These are phyloP conservation scores for Vidua chalybeata DNA, from an alignment of 2,113 vertebrate genomes.

Conservation along the genomic window DNA sequence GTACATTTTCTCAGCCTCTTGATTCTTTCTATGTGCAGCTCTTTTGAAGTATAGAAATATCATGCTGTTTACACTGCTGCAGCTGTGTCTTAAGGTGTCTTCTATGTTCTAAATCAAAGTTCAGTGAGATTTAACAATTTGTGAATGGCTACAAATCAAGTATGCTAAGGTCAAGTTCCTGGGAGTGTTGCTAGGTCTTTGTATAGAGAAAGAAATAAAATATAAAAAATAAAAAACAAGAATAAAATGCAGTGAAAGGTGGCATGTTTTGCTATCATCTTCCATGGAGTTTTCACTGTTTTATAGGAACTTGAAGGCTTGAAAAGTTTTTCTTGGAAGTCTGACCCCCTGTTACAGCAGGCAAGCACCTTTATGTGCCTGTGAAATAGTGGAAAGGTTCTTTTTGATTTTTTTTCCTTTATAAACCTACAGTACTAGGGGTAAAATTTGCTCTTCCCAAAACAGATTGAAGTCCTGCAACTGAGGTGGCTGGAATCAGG, in stretches of 20 bases:
- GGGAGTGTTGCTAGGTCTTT: neutral
- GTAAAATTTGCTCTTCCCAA: neutral
- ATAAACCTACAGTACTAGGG: neutral
- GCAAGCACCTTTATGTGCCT: neutral
- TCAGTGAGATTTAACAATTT: neutral
- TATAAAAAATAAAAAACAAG: neutral
- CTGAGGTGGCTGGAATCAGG: neutral
- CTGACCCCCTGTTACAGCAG: neutral
- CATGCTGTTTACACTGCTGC: neutral
- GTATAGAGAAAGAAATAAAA: neutral
- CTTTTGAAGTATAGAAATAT: neutral
- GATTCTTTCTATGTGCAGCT: neutral
- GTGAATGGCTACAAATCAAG: neutral
- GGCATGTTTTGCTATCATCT: neutral
- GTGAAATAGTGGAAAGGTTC: neutral
- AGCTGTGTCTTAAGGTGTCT: neutral
- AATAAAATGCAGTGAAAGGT: neutral
- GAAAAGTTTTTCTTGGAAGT: neutral
- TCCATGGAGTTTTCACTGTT: neutral
- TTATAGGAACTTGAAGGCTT: neutral
- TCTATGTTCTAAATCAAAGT: conserved; percentile 5
- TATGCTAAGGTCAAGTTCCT: neutral
- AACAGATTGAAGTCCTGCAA: neutral
- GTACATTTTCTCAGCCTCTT: neutral
- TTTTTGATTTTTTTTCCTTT: neutral